Base-by-base conservation (phyloP, 2,888 invertebrate species). In the Cerceris rybyensis region DNA sequence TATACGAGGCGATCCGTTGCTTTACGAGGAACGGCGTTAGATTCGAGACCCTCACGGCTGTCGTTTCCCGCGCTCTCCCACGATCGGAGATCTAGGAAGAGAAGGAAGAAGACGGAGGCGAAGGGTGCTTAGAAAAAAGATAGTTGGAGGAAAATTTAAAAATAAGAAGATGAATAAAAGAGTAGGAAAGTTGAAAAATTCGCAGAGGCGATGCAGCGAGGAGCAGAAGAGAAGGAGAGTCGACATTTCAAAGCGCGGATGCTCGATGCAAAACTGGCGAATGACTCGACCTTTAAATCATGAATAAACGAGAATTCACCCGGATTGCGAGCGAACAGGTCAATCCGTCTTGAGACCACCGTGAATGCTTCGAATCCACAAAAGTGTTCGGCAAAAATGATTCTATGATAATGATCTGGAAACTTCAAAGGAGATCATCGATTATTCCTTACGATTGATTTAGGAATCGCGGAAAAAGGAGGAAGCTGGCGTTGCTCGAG, bases 21-120 rank as follows among this genome's bases (percentile, higher is more conserved):
- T 87, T 88, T 88, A 88, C 86, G 86, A 88, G 78, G 70, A 65
- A 79, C 79, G 72, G 78, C 63, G 81, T 79, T 82, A 78, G 83
- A 82, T 86, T 78, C 79, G 74, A 78, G 74, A 63, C 74, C 66
- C 57, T 41, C 65, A 46, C 60, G 60, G 11, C 75, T 65, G 61
- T 75, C 80, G 69, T 74, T 77, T 72, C 76, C 80, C 72, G 83
- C 83, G 80, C 60, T 72, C 80, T 74, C 74, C 67, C 81, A 61
- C 60, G 63, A 64, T 28, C 28, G 2, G 28, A 28, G 2, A 28
- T 28, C 69, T 11, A 41, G 17, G 65, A 16, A 59, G 71, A 64
- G 52, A 52, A n/a, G n/a, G 57, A 72, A 17, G 17, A 42, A 52
- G 16, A 46, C 16, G 50, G 50, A 39, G 17, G 16, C 14, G 46